Evolutionary conservation across 2,888 invertebrate species (phyloP).

Genomic region (Noctua janthe): DNA sequence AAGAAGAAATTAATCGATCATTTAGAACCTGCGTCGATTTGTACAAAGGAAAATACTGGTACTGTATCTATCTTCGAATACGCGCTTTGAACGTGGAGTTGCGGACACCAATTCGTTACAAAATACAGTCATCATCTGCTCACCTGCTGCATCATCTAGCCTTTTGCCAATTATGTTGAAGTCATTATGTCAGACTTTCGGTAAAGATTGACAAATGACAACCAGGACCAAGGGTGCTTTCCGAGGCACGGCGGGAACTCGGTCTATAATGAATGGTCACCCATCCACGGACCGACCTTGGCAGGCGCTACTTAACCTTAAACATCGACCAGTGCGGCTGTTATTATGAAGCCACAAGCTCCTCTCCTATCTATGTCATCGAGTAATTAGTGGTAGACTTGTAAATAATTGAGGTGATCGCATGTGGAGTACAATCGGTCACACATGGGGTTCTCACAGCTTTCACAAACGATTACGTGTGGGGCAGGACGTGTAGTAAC

Average conservation of each 20-base stretch:
- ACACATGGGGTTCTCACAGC: conserved; percentile 83
- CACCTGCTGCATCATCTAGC: too few species aligned
- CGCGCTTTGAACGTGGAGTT: background rate
- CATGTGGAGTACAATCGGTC: conserved; percentile 82
- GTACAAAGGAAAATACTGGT: conserved; percentile 36
- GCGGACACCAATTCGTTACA: too few species aligned
- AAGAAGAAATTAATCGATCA: conserved; percentile 47
- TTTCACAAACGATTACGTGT: conserved; percentile 84
- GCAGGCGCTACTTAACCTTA: background rate
- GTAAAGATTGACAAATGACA: background rate
- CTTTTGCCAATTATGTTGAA: background rate
- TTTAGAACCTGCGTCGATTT: conserved; percentile 21
- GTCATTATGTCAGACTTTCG: background rate
- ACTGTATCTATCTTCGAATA: conserved; percentile 61
- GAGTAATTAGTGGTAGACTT: conserved; percentile 78
- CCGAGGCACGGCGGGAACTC: background rate
- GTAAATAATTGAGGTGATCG: conserved; percentile 78
- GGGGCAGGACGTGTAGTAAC: conserved; percentile 79
- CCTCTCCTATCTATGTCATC: conserved; percentile 62
- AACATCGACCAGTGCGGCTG: background rate
- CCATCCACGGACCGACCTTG: background rate
- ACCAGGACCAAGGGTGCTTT: background rate
- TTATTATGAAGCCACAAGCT: background rate
- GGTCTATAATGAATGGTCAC: background rate
- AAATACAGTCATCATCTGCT: background rate